Evolutionary conservation across 2,797 vertebrate species (phyloP), one percentile per base, ranked within the genome.

Genomic region (Ispidina lecontei): DNA sequence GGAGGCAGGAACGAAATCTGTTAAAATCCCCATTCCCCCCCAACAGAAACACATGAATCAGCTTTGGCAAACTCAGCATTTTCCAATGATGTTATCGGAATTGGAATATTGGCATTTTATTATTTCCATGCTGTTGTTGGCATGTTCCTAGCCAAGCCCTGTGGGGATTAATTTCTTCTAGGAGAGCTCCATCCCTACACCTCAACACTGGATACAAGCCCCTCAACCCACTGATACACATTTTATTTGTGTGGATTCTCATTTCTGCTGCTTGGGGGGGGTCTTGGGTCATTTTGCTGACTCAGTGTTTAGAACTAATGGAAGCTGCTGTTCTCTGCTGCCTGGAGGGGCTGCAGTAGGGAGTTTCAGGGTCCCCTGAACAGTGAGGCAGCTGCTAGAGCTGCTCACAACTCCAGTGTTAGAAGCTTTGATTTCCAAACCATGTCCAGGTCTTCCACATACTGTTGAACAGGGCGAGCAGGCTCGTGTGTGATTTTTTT

Each of bases 1-100:
- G 81, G 69, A 72, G 87, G 69, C 55, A 91, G 72, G 82, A 84
- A 39, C 4, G 82, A 83, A 72, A 85, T 78, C 69, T 89, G 73
- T 87, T 92, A 93, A 95, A 89, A 35, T 28, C 44, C 54, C 65
- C 65, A 58, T 65, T 73, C 2, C 4, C 12, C 26, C 7, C 17
- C 5, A 22, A 1, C 47, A 9, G 0, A 84, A 52, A 52, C 26
- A 25, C 37, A 62, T 88, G 78, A 93, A 89, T 95, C 89, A 89
- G 69, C 81, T 90, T 47, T 20, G 62, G 51, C 70, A 73, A 89
- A 60, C 39, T 93, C 78, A 87, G 62, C 49, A 0, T 79, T 91
- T 91, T 46, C 71, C 52, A 82, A 0, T 54, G 52, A 60, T 89
- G n/a, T 54, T 71, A 17, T 10, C 79, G 68, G 75, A 70, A n/a